phyloP scores from a whole-genome alignment of 2,888 invertebrate species.

The Cremastinae sp. region DNA sequence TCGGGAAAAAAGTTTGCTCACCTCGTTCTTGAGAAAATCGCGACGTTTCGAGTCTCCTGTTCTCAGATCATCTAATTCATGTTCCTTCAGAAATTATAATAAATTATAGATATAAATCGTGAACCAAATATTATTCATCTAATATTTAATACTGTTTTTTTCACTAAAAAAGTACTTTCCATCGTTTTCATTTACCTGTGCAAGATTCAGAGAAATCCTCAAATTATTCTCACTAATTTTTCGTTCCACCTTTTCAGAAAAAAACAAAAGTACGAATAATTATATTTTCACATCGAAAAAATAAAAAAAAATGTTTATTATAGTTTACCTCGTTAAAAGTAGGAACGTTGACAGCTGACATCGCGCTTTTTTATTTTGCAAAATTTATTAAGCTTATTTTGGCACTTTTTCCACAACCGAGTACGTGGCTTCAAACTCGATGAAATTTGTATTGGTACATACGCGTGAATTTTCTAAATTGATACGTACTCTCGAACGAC shows the following conservation, averaged over 20 bases:
- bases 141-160: neutral
- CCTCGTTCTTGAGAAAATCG: too few species aligned
- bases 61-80: too few species aligned
- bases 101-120: neutral
- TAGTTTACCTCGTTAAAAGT: slow-evolving; percentile 44
- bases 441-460: neutral
- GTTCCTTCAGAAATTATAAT: neutral
- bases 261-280: neutral
- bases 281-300: neutral
- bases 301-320: neutral
- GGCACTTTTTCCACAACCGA: neutral
- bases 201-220: slow-evolving; percentile 60
- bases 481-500: neutral
- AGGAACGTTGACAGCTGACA: slow-evolving; percentile 45
- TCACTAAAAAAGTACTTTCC: slow-evolving; percentile 31
- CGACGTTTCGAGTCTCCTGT: too few species aligned
- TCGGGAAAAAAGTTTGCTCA: neutral
- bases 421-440: too few species aligned
- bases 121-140: neutral
- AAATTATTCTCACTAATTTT: slow-evolving; percentile 61
- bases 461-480: neutral
- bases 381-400: neutral
- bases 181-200: slow-evolving; percentile 57
- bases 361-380: neutral
- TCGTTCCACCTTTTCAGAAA: slow-evolving; percentile 54